Evolutionary conservation across 2,888 invertebrate genomes (phyloP), one percentile per base, ranked within the genome.

Genomic region (Bugulina stolonifera): DNA sequence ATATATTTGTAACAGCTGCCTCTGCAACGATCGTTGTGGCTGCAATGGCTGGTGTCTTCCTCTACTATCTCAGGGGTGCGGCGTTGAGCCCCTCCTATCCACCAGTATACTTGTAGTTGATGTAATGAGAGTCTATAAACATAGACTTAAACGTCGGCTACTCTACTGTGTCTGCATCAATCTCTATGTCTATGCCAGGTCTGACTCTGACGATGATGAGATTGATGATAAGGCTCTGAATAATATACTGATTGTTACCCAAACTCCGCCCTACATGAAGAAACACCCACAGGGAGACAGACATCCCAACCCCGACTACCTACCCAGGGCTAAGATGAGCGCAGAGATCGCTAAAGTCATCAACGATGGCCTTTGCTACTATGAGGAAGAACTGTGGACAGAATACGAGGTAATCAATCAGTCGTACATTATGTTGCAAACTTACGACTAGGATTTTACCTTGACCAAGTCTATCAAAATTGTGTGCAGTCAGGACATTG

Each of bases 301-400:
- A 69, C 69, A 73, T 23, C 69, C 72, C 34, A 93, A 93, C 1
- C 94, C 93, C 0, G 95, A 94, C 80, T 91, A 89, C 89, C 90
- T 89, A 74, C 91, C 93, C 0, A 87, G 97, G 75, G 92, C 93
- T 55, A 96, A 96, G 88, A 94, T 97, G 86, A 91, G 93, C 10
- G 93, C 95, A 85, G 95, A 97, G 81, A 87, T 97, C 78, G 94
- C 92, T 78, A 92, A 94, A 86, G 91, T 93, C 58, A 99, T 99
- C 78, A 95, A 96, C 78, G 95, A 98, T 84, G 98, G 98, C n/a
- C 88, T 99, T 27, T 90, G 89, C 81, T 92, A 93, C 79, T 99
- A 98, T 79, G 98, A 99, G 85, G 94, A 96, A 81, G 95, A 96
- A 81, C 85, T 98, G 72, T 93, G 93, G 93, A 90, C 87, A 23